Evolutionary conservation across 37 sponge, comb jelly and placozoan genomes (phyloP), one percentile per base, ranked within the genome.

Genomic region (Amphimedon queenslandica): DNA sequence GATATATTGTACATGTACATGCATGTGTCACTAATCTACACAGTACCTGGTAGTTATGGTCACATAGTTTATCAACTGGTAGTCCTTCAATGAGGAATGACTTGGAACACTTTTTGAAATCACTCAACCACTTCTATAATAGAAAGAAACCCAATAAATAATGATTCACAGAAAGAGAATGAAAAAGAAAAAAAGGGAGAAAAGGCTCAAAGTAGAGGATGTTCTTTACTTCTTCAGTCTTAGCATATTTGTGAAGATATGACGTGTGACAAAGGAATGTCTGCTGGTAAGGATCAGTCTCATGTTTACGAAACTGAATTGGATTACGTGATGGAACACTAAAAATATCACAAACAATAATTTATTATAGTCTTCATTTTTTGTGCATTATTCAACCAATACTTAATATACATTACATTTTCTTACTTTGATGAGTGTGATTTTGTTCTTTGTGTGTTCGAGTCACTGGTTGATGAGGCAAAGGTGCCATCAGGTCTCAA

Each of bases 1-100:
- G n/a, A n/a, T n/a, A n/a, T n/a, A n/a, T n/a, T n/a, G n/a, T n/a
- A n/a, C n/a, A n/a, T n/a, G n/a, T n/a, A n/a, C n/a, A n/a, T n/a
- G n/a, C n/a, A n/a, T 13, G 24, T 11, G 5, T 28, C 63, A 71
- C 4, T 11, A 60, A 25, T 25, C 58, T 24, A 57, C 13, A 31
- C 18, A 64, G 37, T 55, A 87, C 92, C 88, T 86, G 40, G 23
- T 82, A 82, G 78, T 92, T 92, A 72, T 80, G 84, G 51, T 92
- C 87, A 72, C 88, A 92, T 2, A 92, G 68, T 65, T 92, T 84
- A 43, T 87, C 71, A 13, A 87, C 11, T 43, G 92, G 75, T 0
- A 34, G 51, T 8, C 92, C 92, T 42, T 75, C 58, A 1, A 92
- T 61, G 31, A 60, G 71, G 66, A 75, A 92, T 16, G n/a, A 21